Conservation (phyloP, 2,797 vertebrate genomes). For the Mionectes olivaceus region DNA sequence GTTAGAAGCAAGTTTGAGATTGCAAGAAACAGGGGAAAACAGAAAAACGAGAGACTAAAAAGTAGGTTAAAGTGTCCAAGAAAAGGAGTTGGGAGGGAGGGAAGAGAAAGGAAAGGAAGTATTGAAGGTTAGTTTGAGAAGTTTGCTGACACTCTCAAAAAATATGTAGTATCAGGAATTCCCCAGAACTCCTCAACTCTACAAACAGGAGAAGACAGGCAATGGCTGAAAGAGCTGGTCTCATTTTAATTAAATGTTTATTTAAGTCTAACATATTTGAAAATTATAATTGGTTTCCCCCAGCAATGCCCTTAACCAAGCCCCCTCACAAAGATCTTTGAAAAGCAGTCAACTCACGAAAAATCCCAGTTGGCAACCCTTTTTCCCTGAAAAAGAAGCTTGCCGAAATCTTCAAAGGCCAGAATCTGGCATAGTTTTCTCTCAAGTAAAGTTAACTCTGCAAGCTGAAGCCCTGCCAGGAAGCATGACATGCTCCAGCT, state of each 20-base stretch:
- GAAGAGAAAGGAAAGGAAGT: slow-evolving; percentile 6
- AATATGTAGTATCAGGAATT: slow-evolving; percentile 65
- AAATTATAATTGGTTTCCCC: slow-evolving; percentile 69
- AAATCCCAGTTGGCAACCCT: slow-evolving; percentile 56
- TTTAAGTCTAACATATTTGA: slow-evolving; percentile 61
- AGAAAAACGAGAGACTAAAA: not conserved
- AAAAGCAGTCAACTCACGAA: slow-evolving; percentile 21
- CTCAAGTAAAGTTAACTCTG: not conserved
- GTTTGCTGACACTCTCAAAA: slow-evolving; percentile 40
- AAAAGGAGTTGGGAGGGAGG: not conserved
- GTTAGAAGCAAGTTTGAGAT: not conserved
- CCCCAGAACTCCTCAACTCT: slow-evolving; percentile 31
- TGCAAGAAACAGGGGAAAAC: not conserved
- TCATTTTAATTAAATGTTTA: slow-evolving; percentile 71
- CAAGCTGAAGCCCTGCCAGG: not conserved
- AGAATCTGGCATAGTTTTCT: slow-evolving; percentile 27
- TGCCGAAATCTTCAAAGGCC: slow-evolving; percentile 60
- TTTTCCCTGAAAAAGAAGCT: slow-evolving; percentile 49
- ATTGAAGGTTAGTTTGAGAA: slow-evolving; percentile 27
- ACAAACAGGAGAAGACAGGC: slow-evolving; percentile 50
- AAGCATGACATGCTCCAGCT: not conserved
- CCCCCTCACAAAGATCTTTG: slow-evolving; percentile 53
- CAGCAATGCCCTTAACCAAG: slow-evolving; percentile 62
- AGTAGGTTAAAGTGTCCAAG: slow-evolving; percentile 10
- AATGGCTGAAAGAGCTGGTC: slow-evolving; percentile 23